Percentiles rank a stretch among this genome's conserved stretches.
These are phyloP conservation scores for Drosophila azteca DNA, from an alignment of 1,140 invertebrate species.

Conservation along the genomic window DNA sequence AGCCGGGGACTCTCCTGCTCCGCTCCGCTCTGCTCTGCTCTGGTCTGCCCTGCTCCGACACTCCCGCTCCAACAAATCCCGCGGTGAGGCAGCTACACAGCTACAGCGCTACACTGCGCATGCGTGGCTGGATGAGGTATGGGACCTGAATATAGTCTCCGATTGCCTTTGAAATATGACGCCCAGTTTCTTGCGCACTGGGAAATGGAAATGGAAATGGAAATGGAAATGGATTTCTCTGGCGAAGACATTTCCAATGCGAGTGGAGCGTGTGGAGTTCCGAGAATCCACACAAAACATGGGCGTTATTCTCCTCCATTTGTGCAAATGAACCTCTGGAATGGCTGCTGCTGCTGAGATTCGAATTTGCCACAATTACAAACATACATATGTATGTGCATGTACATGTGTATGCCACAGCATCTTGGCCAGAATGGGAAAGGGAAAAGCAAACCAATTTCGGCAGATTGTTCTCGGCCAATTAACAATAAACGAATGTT, in stretches of 20 bases:
- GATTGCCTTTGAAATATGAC: constrained; percentile 67
- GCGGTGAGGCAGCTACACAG: too few relatives aligned
- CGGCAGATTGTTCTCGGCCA: constrained; percentile 9
- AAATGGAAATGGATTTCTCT: constrained; percentile 50
- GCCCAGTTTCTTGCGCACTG: constrained; percentile 45
- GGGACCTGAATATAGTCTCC: constrained; percentile 4
- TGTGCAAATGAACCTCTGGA: constrained; percentile 27
- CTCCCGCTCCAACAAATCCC: background rate
- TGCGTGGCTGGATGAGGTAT: constrained; percentile 12
- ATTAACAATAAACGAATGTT: constrained; percentile 26
- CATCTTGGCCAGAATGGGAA: constrained; percentile 1
- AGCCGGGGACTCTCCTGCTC: constrained; percentile 4
- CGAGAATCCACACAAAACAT: constrained; percentile 25
- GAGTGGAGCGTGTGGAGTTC: constrained; percentile 24
- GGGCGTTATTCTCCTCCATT: constrained; percentile 31
- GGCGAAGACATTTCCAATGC: constrained; percentile 36
- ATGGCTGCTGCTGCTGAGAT: constrained; percentile 21
- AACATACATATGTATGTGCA: too few relatives aligned
- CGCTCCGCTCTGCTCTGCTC: too few relatives aligned
- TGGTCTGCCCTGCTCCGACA: background rate
- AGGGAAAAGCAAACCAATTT: constrained; percentile 4
- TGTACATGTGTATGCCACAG: background rate
- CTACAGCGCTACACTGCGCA: constrained; percentile 13
- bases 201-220: too few relatives aligned
- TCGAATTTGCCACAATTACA: constrained; percentile 49